phyloP scores from a whole-genome alignment of 2,888 invertebrate species.

The Eilema caniola region DNA sequence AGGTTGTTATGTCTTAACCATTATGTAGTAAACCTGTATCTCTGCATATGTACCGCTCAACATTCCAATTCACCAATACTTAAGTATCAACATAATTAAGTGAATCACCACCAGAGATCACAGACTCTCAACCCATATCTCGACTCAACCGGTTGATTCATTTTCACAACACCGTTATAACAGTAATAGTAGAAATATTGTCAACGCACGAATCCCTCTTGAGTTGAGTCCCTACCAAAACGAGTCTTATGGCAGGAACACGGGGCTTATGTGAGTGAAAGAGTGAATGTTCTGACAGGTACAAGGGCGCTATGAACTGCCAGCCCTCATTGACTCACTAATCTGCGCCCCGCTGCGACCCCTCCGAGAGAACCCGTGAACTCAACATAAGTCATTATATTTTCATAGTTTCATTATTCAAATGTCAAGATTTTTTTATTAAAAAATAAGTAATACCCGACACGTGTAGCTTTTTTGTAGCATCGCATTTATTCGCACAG shows the following conservation, averaged over 20 bases:
- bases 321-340: slow-evolving; percentile 45
- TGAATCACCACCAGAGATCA: slow-evolving; percentile 8
- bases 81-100: slow-evolving; percentile 6
- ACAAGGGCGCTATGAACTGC: slow-evolving; percentile 23
- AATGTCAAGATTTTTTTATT: neutral
- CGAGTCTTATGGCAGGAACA: neutral
- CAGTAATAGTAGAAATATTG: neutral
- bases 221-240: neutral
- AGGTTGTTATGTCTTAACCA: neutral
- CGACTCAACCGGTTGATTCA: neutral
- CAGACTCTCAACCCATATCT: neutral
- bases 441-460: neutral
- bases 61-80: slow-evolving; percentile 3
- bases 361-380: neutral
- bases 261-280: neutral
- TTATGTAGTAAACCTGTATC: neutral
- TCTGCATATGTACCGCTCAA: neutral
- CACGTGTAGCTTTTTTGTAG: neutral
- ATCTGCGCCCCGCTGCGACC: slow-evolving; percentile 24
- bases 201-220: neutral
- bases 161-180: neutral
- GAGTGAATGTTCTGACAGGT: slow-evolving; percentile 36
- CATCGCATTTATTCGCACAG: neutral
- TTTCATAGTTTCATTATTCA: neutral
- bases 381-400: neutral